A percentile compares a stretch with the other conserved stretches of the same genome.
Conservation (phyloP, 2,797 vertebrate species). For the Protonibea diacanthus region DNA sequence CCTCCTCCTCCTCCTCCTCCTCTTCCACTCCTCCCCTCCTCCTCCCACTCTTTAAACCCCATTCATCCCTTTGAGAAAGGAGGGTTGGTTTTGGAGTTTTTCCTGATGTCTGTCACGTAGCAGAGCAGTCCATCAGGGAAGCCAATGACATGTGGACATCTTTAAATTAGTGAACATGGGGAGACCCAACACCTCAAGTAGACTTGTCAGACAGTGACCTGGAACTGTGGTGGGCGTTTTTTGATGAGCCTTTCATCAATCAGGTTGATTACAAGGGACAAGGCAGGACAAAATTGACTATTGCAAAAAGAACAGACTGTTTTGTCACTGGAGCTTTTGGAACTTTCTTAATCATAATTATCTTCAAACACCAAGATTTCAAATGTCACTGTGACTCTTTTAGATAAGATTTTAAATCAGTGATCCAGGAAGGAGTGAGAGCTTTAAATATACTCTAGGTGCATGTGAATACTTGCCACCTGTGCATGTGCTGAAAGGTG, state of each 20-base stretch:
- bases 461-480: not conserved
- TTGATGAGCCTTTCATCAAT: slow-evolving; percentile 75
- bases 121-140: slow-evolving; percentile 82
- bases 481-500: slow-evolving; percentile 1
- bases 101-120: slow-evolving; percentile 81
- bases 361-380: not conserved
- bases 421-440: not conserved
- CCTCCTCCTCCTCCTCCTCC: slow-evolving; percentile 38
- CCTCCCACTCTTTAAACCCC: slow-evolving; percentile 64
- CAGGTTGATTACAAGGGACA: slow-evolving; percentile 57
- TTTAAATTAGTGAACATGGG: slow-evolving; percentile 79
- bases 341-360: slow-evolving; percentile 1
- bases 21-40: slow-evolving; percentile 37
- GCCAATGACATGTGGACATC: slow-evolving; percentile 73
- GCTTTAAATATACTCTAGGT: not conserved
- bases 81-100: slow-evolving; percentile 63
- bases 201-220: slow-evolving; percentile 66
- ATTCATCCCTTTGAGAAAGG: slow-evolving; percentile 58
- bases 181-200: slow-evolving; percentile 64
- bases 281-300: slow-evolving; percentile 29
- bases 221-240: slow-evolving; percentile 75
- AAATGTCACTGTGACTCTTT: not conserved
- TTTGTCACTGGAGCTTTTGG: not conserved
- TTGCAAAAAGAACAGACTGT: slow-evolving; percentile 9
- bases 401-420: not conserved